Base-by-base conservation (phyloP, 2,113 vertebrate genomes). In the Ibidorhyncha struthersii region DNA sequence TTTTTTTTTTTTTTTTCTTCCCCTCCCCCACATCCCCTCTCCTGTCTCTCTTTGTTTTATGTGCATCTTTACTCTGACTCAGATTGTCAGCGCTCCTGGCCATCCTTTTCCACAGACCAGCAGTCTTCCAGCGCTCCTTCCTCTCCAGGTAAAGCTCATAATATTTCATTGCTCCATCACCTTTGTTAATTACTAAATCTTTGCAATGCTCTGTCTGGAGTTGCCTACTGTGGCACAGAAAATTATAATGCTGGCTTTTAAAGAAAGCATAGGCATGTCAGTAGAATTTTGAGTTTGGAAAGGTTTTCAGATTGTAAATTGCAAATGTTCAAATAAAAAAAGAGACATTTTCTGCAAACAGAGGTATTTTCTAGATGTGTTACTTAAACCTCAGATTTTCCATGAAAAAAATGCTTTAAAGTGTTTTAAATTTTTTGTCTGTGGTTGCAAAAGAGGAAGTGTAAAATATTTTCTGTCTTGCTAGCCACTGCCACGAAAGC, bases 71-170 rank as follows among this genome's bases (percentile, higher is more conserved):
- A 95, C 93, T 96, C 89, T 97, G 73, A 96, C 98, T 95, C 97
- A 99, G 99, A 98, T 96, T 97, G 85, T 74, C 98, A 98, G 93
- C 98, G 98, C 89, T 98, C 99, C 86, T 99, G 99, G 99, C 98
- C 99, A 65, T 99, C 99, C 81, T 95, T 99, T 96, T 98, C 98
- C 26, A 59, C 98, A 66, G 97, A 98, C 67, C 98, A 98, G 81
- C 96, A 96, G 86, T 98, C 98, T 96, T 97, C 95, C 97, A 97
- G 97, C 8, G 98, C 96, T 76, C 97, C 98, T 73, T 92, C 96
- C 88, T 95, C 97, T 95, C 94, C 98, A 98, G 98, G 99, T 99
- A 98, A 98, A 66, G 10, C 91, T 81, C 56, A 38, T 91, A 32
- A 93, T 74, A 88, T 94, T 94, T 94, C 96, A 93, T 94, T 96